Evolutionary conservation across 2,113 vertebrate genomes (phyloP).

Genomic region (Gracilinanus agilis): DNA sequence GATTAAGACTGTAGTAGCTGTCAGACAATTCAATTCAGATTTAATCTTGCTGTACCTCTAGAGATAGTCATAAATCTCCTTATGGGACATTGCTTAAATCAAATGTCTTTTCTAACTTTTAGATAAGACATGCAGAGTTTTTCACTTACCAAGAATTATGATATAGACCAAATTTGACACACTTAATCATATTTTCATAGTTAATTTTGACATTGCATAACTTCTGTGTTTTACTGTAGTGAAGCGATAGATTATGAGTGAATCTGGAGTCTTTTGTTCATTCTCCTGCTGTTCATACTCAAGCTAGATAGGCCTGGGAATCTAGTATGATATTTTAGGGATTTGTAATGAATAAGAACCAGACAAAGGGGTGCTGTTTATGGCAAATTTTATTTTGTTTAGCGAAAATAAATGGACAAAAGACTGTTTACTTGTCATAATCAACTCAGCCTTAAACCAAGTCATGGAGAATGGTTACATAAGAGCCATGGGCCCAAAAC

Average conservation of each 20-base stretch:
- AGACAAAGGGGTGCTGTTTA: background rate
- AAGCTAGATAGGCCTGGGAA: background rate
- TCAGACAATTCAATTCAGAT: background rate
- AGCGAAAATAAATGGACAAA: conserved; percentile 48
- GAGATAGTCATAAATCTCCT: background rate
- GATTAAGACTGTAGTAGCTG: background rate
- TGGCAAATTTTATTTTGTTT: conserved; percentile 32
- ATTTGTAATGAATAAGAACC: conserved; percentile 9
- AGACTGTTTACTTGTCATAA: conserved; percentile 22
- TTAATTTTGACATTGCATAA: conserved; percentile 22
- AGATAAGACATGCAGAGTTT: background rate
- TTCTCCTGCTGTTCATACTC: background rate
- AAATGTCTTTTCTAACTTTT: background rate
- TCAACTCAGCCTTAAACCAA: conserved; percentile 7
- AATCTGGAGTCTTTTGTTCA: background rate
- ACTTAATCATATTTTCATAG: background rate
- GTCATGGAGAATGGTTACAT: background rate
- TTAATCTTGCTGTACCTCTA: background rate
- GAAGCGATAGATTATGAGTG: background rate
- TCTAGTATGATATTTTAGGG: background rate
- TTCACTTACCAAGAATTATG: background rate
- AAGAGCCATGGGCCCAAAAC: background rate
- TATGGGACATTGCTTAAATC: background rate
- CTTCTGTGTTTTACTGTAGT: background rate
- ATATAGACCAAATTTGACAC: background rate